Conservation (phyloP, 2,113 vertebrate species). For the Solea solea region DNA sequence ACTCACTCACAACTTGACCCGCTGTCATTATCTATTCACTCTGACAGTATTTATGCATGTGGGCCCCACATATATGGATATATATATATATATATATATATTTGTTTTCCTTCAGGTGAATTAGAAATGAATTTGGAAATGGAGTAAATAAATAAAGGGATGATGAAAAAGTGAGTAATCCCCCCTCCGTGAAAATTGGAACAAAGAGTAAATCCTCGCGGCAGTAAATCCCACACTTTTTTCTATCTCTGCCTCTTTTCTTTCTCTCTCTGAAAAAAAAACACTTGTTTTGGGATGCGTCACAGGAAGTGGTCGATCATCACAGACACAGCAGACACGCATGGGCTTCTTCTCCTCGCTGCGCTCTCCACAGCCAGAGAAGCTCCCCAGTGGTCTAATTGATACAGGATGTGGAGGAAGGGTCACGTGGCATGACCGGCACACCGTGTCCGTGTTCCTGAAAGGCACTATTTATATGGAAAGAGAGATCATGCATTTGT, state of each 20-base stretch:
- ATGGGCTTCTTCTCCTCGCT: constrained; percentile 32
- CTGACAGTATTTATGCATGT: constrained; percentile 63
- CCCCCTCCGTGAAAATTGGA: constrained; percentile 64
- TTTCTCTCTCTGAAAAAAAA: constrained; percentile 4
- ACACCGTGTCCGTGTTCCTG: neutral
- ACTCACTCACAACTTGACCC: constrained; percentile 71
- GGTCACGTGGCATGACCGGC: constrained; percentile 20
- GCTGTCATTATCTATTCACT: constrained; percentile 62
- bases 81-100: neutral
- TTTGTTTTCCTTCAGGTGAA: constrained; percentile 70
- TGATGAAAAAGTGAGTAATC: constrained; percentile 73
- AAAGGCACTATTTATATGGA: neutral
- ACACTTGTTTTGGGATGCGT: constrained; percentile 35
- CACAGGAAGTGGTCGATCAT: constrained; percentile 57
- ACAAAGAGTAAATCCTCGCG: constrained; percentile 66
- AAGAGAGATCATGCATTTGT: neutral
- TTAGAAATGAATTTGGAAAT: constrained; percentile 64
- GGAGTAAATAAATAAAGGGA: constrained; percentile 65
- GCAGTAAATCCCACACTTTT: constrained; percentile 51
- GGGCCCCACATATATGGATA: constrained; percentile 7
- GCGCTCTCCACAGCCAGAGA: constrained; percentile 45
- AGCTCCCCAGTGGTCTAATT: constrained; percentile 51
- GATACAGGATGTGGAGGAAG: constrained; percentile 51
- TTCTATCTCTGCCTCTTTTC: constrained; percentile 15
- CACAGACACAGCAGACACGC: constrained; percentile 20